Evolutionary conservation across 2,797 vertebrate species (phyloP).

Genomic region (Neosalanx taihuensis): DNA sequence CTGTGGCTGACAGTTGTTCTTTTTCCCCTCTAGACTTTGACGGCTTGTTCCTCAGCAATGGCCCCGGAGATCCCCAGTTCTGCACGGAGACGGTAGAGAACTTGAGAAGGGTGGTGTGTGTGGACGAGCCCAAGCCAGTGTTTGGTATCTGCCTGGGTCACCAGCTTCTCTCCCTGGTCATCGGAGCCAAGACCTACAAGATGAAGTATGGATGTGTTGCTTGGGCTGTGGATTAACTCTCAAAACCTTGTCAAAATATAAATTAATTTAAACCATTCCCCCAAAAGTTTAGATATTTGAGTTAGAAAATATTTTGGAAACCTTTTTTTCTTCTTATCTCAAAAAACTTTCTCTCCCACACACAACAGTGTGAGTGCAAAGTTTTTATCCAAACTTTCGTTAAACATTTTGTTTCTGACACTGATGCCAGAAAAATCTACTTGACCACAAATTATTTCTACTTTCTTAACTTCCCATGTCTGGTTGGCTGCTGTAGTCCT

Average conservation of each 20-base stretch:
- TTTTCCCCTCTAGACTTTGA: constrained; percentile 80
- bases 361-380: too few relatives aligned
- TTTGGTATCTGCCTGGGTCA: constrained; percentile 97
- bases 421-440: too few relatives aligned
- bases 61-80: constrained; percentile 86
- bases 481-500: background rate
- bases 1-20: background rate
- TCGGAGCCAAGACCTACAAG: constrained; percentile 90
- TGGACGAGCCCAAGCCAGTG: constrained; percentile 80
- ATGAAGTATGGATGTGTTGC: constrained; percentile 84
- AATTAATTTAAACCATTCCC: too few relatives aligned
- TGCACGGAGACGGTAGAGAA: constrained; percentile 78
- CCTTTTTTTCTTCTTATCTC: too few relatives aligned
- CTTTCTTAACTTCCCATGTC: background rate
- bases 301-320: too few relatives aligned
- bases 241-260: too few relatives aligned
- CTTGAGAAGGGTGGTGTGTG: constrained; percentile 71
- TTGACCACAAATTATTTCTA: too few relatives aligned
- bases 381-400: too few relatives aligned
- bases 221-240: background rate
- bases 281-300: too few relatives aligned
- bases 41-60: constrained; percentile 92
- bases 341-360: too few relatives aligned
- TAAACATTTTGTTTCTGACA: too few relatives aligned
- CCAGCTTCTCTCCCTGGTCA: constrained; percentile 89